A percentile compares a stretch with the other conserved stretches of the same genome.
These are phyloP conservation scores for Melitaea cinxia DNA, from an alignment of 1,140 invertebrate genomes.

Conservation along the genomic window DNA sequence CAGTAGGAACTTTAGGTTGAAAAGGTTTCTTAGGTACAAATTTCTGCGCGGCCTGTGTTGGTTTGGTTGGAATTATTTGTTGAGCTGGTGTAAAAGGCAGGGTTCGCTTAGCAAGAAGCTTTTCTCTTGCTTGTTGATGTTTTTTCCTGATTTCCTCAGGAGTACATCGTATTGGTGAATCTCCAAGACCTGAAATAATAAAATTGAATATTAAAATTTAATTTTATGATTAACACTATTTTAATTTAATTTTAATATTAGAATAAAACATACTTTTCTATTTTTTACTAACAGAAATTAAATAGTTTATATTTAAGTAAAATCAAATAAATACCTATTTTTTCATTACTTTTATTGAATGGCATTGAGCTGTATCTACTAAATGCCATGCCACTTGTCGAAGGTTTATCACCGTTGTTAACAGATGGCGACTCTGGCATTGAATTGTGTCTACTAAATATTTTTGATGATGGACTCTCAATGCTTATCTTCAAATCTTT, in stretches of 20 bases:
- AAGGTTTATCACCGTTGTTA: constrained; percentile 49
- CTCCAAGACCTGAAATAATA: constrained; percentile 43
- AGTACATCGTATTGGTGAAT: constrained; percentile 67
- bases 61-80: background rate
- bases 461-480: constrained; percentile 59
- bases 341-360: constrained; percentile 52
- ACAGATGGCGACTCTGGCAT: constrained; percentile 75
- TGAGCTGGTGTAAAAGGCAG: constrained; percentile 51
- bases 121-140: constrained; percentile 68
- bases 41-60: constrained; percentile 37
- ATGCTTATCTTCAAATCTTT: constrained; percentile 43
- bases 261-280: too few species aligned
- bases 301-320: background rate
- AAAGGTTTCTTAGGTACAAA: constrained; percentile 44
- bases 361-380: constrained; percentile 77
- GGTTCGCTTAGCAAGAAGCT: constrained; percentile 66
- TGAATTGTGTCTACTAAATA: constrained; percentile 69
- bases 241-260: too few species aligned
- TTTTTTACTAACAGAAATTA: too few species aligned
- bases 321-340: constrained; percentile 38
- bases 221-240: background rate
- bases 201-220: background rate
- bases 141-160: constrained; percentile 73
- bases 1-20: constrained; percentile 48
- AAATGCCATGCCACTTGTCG: constrained; percentile 64